Evolutionary conservation across 2,888 invertebrate species (phyloP).

Genomic region (Xanthorhoe designata): DNA sequence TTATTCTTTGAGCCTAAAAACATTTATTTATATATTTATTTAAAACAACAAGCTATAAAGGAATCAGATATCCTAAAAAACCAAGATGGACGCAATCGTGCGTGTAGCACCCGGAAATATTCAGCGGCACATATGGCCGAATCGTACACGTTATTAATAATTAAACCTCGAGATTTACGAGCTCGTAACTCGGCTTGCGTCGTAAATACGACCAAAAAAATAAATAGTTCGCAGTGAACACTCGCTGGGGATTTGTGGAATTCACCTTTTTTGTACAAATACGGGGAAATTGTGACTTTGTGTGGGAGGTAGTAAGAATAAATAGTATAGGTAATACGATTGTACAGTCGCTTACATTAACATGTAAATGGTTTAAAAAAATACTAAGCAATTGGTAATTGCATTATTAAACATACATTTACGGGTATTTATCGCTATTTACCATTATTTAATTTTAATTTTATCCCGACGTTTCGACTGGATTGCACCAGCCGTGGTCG

Average conservation of each 20-base stretch:
- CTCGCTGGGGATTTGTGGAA: constrained; percentile 38
- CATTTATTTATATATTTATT: no score
- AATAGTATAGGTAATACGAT: neutral
- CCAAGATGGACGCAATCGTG: constrained; percentile 22
- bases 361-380: no score
- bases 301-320: neutral
- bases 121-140: constrained; percentile 50
- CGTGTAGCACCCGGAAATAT: constrained; percentile 19
- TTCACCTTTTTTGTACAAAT: constrained; percentile 18
- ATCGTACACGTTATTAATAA: constrained; percentile 56
- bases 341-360: neutral
- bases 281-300: neutral
- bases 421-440: no score
- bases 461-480: no score
- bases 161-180: constrained; percentile 56
- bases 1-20: no score
- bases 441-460: no score
- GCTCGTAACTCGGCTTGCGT: constrained; percentile 46
- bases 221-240: constrained; percentile 45
- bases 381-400: no score
- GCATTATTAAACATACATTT: no score
- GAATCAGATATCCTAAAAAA: neutral
- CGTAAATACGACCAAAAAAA: constrained; percentile 47
- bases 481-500: no score
- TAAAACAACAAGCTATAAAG: no score